Evolutionary conservation across 2,888 invertebrate species (phyloP).

Genomic region (Tenthredo scrophulariae): DNA sequence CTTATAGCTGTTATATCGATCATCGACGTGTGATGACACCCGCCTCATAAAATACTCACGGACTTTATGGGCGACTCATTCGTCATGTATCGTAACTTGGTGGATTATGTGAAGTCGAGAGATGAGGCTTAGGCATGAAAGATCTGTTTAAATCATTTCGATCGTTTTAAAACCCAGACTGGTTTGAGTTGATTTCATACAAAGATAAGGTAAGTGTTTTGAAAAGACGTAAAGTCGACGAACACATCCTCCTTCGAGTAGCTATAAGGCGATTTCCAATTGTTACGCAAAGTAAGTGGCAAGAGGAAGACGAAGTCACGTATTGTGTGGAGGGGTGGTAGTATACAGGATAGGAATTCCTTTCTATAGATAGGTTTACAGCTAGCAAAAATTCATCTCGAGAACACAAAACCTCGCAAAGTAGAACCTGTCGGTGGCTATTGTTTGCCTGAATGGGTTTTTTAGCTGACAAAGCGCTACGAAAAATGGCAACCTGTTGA

Average conservation of each 20-base stretch:
- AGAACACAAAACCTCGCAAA: constrained; percentile 25
- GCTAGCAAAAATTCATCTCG: constrained; percentile 17
- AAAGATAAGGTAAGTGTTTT: not conserved
- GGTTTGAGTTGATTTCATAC: not conserved
- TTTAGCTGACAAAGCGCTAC: constrained; percentile 36
- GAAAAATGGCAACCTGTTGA: constrained; percentile 49
- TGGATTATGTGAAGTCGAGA: not conserved
- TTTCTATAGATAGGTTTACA: not conserved
- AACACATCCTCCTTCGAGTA: not conserved
- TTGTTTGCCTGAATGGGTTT: constrained; percentile 27
- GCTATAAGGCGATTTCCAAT: constrained; percentile 9
- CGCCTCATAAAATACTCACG: not conserved
- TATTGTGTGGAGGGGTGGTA: not conserved
- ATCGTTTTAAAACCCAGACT: not conserved
- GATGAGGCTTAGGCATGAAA: not conserved
- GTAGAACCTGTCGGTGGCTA: constrained; percentile 38
- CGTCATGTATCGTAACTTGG: not conserved
- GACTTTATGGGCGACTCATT: not conserved
- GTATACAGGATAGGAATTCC: not conserved
- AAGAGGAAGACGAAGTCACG: constrained; percentile 25
- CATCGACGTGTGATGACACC: not conserved
- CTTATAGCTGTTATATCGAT: not conserved
- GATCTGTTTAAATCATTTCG: not conserved
- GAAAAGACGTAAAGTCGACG: not conserved
- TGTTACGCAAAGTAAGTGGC: constrained; percentile 41